phyloP scores from a whole-genome alignment of 2,113 vertebrate species.

The Xiphias gladius region DNA sequence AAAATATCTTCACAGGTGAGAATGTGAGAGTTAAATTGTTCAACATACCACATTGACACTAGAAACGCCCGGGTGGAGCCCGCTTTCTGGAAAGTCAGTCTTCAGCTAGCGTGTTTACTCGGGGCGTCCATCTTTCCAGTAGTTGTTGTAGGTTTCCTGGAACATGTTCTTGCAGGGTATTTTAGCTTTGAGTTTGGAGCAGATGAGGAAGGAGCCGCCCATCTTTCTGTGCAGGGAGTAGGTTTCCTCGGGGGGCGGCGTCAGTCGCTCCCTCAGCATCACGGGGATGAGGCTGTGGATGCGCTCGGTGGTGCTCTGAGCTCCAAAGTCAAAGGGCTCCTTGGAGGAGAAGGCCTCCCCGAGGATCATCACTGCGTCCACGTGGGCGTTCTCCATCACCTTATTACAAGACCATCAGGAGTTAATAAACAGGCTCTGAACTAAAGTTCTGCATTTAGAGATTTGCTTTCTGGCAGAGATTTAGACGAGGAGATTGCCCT shows the following conservation, averaged over 20 bases:
- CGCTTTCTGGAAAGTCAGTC: not conserved
- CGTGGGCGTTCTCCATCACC: slow-evolving; percentile 87
- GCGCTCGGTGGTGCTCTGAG: slow-evolving; percentile 77
- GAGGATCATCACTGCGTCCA: slow-evolving; percentile 79
- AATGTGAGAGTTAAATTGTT: slow-evolving; percentile 46
- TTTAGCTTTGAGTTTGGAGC: slow-evolving; percentile 93
- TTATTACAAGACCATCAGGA: slow-evolving; percentile 33
- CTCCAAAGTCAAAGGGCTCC: slow-evolving; percentile 78
- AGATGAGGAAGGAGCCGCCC: slow-evolving; percentile 98
- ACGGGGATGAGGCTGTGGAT: slow-evolving; percentile 81
- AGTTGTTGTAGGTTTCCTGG: slow-evolving; percentile 88
- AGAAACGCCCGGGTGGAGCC: not conserved
- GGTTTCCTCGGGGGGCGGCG: slow-evolving; percentile 94
- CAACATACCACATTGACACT: slow-evolving; percentile 20
- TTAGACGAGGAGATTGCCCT: not conserved
- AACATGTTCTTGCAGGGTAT: slow-evolving; percentile 94
- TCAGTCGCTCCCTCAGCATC: slow-evolving; percentile 88
- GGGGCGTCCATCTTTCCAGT: slow-evolving; percentile 76
- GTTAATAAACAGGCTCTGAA: not conserved
- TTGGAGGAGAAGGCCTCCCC: slow-evolving; percentile 73
- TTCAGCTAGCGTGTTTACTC: not conserved
- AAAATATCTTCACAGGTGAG: slow-evolving; percentile 3
- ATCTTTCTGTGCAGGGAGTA: slow-evolving; percentile 98
- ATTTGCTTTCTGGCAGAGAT: no score
- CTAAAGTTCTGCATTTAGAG: no score